phyloP scores from a whole-genome alignment of 2,888 invertebrate species.

The Rhamphomyia laevipes region DNA sequence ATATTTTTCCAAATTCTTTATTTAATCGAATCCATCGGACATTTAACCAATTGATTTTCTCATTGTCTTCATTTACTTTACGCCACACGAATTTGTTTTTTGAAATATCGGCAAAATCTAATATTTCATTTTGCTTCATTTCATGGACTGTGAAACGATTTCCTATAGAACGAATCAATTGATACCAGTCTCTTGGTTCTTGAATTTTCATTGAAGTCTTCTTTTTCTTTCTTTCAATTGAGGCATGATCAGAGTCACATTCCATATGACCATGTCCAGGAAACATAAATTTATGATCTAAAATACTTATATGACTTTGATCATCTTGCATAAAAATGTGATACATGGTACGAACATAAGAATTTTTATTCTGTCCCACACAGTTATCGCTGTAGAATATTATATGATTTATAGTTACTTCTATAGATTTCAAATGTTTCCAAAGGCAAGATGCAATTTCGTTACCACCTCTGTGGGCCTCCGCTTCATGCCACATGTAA shows the following conservation, averaged over 20 bases:
- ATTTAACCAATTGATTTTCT: too few relatives aligned
- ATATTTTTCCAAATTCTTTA: too few relatives aligned
- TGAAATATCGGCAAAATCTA: too few relatives aligned
- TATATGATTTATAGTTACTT: not conserved
- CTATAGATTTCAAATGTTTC: not conserved
- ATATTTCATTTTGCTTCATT: too few relatives aligned
- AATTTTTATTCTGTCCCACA: not conserved
- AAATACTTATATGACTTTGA: not conserved
- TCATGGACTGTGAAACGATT: too few relatives aligned
- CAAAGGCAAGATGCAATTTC: not conserved
- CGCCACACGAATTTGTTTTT: too few relatives aligned
- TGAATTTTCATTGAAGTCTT: not conserved
- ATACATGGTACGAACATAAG: not conserved
- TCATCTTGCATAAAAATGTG: not conserved
- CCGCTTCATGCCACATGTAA: not conserved
- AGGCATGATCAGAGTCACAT: not conserved
- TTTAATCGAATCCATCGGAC: too few relatives aligned
- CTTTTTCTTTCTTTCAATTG: not conserved
- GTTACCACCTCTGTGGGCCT: not conserved
- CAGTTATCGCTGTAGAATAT: not conserved
- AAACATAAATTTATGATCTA: not conserved
- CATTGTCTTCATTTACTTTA: too few relatives aligned
- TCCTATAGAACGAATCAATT: not conserved
- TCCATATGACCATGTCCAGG: not conserved
- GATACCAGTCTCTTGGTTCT: not conserved